Evolutionary conservation across 1,140 invertebrate genomes (phyloP).

Genomic region (Cepaea nemoralis): DNA sequence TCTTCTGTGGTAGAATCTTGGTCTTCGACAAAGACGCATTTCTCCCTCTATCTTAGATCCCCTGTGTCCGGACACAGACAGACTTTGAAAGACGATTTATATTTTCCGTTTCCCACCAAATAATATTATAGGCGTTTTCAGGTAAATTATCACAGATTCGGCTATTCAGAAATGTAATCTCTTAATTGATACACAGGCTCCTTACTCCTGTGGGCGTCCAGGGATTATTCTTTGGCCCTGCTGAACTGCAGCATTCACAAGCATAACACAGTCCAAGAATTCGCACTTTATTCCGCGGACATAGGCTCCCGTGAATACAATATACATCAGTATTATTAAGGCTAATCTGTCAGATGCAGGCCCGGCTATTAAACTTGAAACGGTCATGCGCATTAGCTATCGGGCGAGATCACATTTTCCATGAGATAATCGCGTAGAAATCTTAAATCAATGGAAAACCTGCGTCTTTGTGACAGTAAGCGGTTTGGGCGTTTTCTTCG

Average conservation of each 20-base stretch:
- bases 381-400: background rate
- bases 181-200: too few relatives aligned
- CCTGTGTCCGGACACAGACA: too few relatives aligned
- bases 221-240: background rate
- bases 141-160: too few relatives aligned
- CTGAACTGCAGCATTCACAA: background rate
- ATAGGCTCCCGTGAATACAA: background rate
- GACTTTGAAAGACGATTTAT: too few relatives aligned
- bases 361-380: constrained; percentile 11
- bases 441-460: constrained; percentile 5
- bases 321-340: background rate
- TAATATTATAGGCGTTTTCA: too few relatives aligned
- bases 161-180: too few relatives aligned
- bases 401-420: background rate
- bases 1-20: too few relatives aligned
- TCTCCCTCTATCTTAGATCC: too few relatives aligned
- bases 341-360: constrained; percentile 4
- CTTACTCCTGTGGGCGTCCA: background rate
- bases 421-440: background rate
- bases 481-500: background rate
- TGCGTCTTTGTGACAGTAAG: constrained; percentile 6
- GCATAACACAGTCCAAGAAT: background rate
- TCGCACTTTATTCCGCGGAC: background rate
- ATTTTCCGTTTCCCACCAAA: too few relatives aligned
- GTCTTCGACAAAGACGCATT: too few relatives aligned